Evolutionary conservation across 2,797 vertebrate species (phyloP).

Genomic region (Clarias laeviceps): DNA sequence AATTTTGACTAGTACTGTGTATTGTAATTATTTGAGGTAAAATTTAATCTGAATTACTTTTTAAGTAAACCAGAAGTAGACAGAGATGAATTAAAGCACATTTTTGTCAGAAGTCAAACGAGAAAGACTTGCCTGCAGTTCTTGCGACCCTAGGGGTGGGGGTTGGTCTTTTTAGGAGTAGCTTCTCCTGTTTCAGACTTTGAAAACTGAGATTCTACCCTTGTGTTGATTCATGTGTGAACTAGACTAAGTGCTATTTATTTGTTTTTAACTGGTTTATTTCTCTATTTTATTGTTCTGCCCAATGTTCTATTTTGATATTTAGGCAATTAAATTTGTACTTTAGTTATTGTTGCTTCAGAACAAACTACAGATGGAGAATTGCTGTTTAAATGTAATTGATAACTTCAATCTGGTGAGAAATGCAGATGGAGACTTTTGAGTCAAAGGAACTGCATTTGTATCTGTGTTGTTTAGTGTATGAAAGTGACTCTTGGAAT

Average conservation of each 20-base stretch:
- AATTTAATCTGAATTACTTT: too few species aligned
- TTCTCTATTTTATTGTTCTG: neutral
- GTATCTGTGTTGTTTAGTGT: neutral
- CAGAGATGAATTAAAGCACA: neutral
- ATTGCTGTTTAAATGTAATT: neutral
- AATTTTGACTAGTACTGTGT: too few species aligned
- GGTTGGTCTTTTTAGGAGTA: neutral
- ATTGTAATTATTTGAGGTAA: too few species aligned
- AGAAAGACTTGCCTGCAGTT: neutral
- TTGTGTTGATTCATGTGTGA: neutral
- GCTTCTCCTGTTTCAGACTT: neutral
- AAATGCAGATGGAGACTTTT: neutral
- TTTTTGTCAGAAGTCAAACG: neutral
- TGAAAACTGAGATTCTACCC: neutral
- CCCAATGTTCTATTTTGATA: neutral
- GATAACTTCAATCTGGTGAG: neutral
- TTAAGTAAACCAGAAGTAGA: neutral
- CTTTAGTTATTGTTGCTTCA: neutral
- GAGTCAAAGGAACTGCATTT: neutral
- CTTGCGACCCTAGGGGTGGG: neutral
- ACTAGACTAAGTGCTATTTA: neutral
- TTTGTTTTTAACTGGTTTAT: neutral
- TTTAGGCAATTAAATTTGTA: neutral
- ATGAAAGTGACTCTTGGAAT: neutral
- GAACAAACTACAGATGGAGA: neutral